phyloP scores from a whole-genome alignment of 2,113 vertebrate species.

The Hylia prasina region DNA sequence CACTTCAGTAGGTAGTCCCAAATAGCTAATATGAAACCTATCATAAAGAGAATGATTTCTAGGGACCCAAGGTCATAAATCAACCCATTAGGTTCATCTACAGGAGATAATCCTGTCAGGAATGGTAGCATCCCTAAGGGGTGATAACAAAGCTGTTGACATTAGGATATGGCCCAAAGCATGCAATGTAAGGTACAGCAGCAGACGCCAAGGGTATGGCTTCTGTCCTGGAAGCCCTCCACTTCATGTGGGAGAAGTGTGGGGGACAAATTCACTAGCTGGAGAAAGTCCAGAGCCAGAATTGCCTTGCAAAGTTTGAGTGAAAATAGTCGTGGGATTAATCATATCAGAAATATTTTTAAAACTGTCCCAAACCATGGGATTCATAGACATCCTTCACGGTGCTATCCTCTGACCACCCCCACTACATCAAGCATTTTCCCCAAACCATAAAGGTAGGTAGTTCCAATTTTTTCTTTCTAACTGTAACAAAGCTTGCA shows the following conservation, averaged over 20 bases:
- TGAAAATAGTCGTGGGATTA: background rate
- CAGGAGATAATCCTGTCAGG: background rate
- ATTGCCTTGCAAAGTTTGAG: background rate
- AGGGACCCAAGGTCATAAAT: background rate
- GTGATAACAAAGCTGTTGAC: background rate
- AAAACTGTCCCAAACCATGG: background rate
- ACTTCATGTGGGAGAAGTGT: background rate
- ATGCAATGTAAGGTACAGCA: background rate
- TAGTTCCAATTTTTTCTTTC: background rate
- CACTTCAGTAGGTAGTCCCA: background rate
- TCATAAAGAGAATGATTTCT: background rate
- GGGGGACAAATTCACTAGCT: background rate
- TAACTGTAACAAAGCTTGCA: background rate
- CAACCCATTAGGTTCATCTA: background rate
- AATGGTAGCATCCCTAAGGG: background rate
- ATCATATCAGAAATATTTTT: background rate
- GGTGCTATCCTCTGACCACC: background rate
- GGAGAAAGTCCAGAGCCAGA: background rate
- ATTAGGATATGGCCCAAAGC: background rate
- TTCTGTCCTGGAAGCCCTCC: background rate
- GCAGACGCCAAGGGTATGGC: background rate
- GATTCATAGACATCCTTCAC: background rate
- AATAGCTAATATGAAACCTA: background rate
- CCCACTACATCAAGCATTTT: background rate
- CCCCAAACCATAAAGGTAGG: background rate